Conservation (phyloP, 2,797 vertebrate species). For the Ctenosaura bakeri region DNA sequence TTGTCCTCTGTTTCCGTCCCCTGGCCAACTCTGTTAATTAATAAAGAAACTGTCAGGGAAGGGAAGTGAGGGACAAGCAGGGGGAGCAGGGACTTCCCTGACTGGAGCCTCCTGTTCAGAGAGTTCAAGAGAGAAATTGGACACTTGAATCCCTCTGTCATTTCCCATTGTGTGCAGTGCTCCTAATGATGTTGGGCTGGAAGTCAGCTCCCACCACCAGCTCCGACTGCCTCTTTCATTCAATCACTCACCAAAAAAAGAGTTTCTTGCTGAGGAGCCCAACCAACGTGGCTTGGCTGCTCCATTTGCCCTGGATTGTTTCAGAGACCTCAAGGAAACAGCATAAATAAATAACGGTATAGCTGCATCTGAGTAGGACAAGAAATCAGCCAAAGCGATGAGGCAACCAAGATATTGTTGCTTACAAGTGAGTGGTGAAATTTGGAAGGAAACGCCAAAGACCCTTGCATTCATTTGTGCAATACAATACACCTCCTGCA, state of each 20-base stretch:
- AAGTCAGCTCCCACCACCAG: slow-evolving; percentile 79
- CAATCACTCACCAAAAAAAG: slow-evolving; percentile 75
- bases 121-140: slow-evolving; percentile 79
- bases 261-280: slow-evolving; percentile 68
- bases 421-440: not conserved
- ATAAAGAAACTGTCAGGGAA: slow-evolving; percentile 78
- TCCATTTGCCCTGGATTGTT: slow-evolving; percentile 52
- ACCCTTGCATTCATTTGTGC: not conserved
- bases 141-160: slow-evolving; percentile 78
- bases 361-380: not conserved
- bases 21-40: slow-evolving; percentile 82
- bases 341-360: not conserved
- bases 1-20: slow-evolving; percentile 79
- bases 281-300: slow-evolving; percentile 60
- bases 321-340: slow-evolving; percentile 14
- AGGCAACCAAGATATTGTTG: not conserved
- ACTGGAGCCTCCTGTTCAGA: slow-evolving; percentile 78
- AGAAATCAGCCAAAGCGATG: not conserved
- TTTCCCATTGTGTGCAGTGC: slow-evolving; percentile 78
- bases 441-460: not conserved
- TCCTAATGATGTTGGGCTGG: slow-evolving; percentile 80
- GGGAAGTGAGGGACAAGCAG: slow-evolving; percentile 66
- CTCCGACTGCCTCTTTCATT: slow-evolving; percentile 75
- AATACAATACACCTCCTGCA: not conserved
- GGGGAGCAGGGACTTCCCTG: slow-evolving; percentile 77